Base-by-base conservation (phyloP, 1,140 invertebrate species). In the Araneus ventricosus region DNA sequence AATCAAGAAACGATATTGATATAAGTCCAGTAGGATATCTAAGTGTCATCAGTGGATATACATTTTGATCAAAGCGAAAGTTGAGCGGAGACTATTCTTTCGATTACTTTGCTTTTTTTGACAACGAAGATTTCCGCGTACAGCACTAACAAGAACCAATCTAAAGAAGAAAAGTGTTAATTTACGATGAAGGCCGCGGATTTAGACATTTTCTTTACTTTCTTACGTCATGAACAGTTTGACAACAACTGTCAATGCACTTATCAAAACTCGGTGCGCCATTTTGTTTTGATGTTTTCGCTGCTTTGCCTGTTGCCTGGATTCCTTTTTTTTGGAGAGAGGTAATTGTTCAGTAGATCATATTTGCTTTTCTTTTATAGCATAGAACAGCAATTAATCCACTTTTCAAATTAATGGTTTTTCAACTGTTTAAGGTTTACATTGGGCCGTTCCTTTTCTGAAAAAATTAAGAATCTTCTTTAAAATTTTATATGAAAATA, bases 221-320 rank as follows among this genome's bases (percentile, higher is more conserved):
- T 20, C 30, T 37, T 10, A 37, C 27, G 4, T 10, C 14, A 20
- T 17, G 27, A 79, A 3, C 41, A 61, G 20, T 61, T 86, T 86
- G 84, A 86, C 84, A 59, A 17, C n/a, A 86, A 61, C 84, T 86
- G 84, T 61, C 84, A 86, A 59, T 37, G 24, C 17, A 20, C 52
- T 45, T 27, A 27, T 20, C n/a, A 61, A 61, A 86, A 82, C 41
- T 82, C 24, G 10, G 17, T 7, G 17, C 41, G 3, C n/a, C 22
- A 45, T 45, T 41, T 22, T 82, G 24, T 45, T 52, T 52, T 82
- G 70, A 75, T 75, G 34, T 17, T 80, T 39, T 39, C 24, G 24
- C 0, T 22, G 4, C 10, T 27, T 45, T 82, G 27, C 70, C 27
- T 20, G 70, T 30, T 75, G 30, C 34, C 27, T 30, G 0, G 17